Evolutionary conservation across 2,888 invertebrate genomes (phyloP).

Genomic region (Tupiocoris notatus): DNA sequence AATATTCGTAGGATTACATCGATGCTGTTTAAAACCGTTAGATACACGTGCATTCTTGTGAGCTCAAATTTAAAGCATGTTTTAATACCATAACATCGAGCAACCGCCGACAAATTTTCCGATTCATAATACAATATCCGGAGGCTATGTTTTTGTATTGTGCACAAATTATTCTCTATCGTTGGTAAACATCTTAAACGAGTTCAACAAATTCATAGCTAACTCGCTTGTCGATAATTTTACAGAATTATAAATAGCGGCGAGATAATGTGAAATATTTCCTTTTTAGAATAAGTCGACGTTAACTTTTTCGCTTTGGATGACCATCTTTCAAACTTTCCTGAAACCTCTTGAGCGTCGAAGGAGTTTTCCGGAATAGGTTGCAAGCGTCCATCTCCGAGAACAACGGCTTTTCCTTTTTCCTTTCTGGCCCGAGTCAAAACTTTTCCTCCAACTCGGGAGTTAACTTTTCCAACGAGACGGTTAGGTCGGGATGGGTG

Average conservation of each 20-base stretch:
- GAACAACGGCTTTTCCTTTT: background rate
- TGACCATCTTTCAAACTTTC: background rate
- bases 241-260: no score
- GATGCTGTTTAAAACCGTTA: no score
- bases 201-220: background rate
- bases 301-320: background rate
- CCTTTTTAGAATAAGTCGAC: background rate
- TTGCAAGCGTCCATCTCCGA: background rate
- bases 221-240: no score
- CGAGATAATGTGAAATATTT: no score
- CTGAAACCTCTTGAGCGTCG: background rate
- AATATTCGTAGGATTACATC: no score
- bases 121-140: no score
- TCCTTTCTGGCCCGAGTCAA: background rate
- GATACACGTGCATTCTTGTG: no score
- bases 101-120: no score
- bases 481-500: background rate
- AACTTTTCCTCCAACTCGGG: background rate
- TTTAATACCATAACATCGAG: no score
- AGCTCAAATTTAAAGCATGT: no score
- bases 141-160: background rate
- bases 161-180: background rate
- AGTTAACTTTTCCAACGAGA: background rate
- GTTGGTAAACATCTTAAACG: background rate
- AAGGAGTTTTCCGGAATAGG: background rate